These are phyloP conservation scores for Amphimallon solstitiale DNA, from an alignment of 2,888 invertebrate genomes.

Conservation along the genomic window DNA sequence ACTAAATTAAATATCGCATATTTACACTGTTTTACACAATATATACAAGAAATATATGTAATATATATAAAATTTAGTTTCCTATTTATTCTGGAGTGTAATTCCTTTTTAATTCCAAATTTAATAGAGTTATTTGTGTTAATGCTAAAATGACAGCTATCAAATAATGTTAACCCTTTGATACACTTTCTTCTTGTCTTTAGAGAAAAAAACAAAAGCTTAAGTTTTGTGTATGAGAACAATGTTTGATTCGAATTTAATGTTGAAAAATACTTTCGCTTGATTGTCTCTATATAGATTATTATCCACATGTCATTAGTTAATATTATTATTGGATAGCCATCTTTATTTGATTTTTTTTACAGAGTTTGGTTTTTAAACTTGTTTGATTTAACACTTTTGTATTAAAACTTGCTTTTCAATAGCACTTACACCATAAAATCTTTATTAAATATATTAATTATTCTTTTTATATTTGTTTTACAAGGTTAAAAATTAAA, in stretches of 20 bases:
- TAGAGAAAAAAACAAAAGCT: conserved; percentile 3
- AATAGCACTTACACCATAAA: neutral
- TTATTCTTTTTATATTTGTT: neutral
- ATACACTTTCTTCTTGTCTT: conserved; percentile 13
- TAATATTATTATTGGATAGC: conserved; percentile 28
- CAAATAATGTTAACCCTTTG: conserved; percentile 36
- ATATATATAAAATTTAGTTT: conserved; percentile 40
- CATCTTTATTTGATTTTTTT: conserved; percentile 8
- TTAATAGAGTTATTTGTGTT: conserved; percentile 41
- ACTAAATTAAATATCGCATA: conserved; percentile 48
- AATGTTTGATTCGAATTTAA: neutral
- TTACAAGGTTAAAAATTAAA: conserved; percentile 2
- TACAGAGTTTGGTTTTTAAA: conserved; percentile 3
- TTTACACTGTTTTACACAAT: conserved; percentile 43
- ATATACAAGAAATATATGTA: conserved; percentile 40
- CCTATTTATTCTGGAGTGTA: conserved; percentile 34
- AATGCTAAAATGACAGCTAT: conserved; percentile 34
- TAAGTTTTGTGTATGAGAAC: neutral
- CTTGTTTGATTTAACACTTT: conserved; percentile 17
- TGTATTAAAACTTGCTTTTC: neutral
- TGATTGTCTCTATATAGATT: conserved; percentile 31
- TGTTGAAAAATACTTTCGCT: conserved; percentile 7
- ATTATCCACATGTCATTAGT: conserved; percentile 12
- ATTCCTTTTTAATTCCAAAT: conserved; percentile 41
- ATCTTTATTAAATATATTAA: neutral